Percentiles rank a stretch among this genome's conserved stretches.
phyloP scores from a whole-genome alignment of 2,113 vertebrate species.

The Myotis brandtii region DNA sequence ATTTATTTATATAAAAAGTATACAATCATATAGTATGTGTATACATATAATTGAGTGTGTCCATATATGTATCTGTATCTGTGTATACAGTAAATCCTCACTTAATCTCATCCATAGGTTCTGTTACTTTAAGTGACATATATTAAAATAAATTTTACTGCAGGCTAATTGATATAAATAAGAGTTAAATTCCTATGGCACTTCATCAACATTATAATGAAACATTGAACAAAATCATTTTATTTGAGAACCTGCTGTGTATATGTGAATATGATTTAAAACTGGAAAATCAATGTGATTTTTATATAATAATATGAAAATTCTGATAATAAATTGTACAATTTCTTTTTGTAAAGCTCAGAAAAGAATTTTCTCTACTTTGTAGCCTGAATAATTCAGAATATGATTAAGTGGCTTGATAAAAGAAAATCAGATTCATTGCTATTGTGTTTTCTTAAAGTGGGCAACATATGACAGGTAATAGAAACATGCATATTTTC shows the following conservation, averaged over 20 bases:
- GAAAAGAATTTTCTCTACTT: not conserved
- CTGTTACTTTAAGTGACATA: not conserved
- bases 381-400: not conserved
- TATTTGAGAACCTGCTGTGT: not conserved
- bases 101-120: not conserved
- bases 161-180: not conserved
- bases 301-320: not conserved
- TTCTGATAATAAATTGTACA: not conserved
- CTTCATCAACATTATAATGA: not conserved
- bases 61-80: not conserved
- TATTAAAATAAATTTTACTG: not conserved
- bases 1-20: not conserved
- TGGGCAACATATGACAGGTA: not conserved
- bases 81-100: not conserved
- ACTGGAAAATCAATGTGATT: not conserved
- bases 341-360: slow-evolving; percentile 1
- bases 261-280: not conserved
- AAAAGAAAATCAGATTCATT: not conserved
- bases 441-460: not conserved
- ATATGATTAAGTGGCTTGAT: not conserved
- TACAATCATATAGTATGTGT: not conserved
- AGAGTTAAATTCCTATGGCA: not conserved
- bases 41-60: not conserved
- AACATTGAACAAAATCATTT: not conserved
- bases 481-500: not conserved